phyloP scores from a whole-genome alignment of 2,113 vertebrate genomes.

The Bungarus multicinctus region DNA sequence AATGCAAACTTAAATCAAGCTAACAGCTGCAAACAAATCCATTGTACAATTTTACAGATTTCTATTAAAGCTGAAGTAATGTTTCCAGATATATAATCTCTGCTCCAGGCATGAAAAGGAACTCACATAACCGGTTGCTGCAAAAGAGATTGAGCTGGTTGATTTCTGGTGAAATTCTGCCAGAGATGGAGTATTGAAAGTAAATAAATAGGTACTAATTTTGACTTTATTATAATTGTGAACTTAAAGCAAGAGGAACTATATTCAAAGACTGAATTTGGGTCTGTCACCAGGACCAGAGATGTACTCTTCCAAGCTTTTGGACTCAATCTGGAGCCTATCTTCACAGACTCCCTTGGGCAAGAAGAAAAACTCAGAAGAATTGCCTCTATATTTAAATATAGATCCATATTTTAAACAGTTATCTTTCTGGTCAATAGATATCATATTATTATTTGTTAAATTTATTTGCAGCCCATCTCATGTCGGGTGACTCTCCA shows the following conservation, averaged over 20 bases:
- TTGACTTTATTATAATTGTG: conserved; percentile 28
- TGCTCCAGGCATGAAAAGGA: conserved; percentile 48
- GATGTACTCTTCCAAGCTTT: neutral
- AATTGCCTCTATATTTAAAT: neutral
- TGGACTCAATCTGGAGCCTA: neutral
- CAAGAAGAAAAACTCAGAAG: neutral
- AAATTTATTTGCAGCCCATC: neutral
- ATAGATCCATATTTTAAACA: neutral
- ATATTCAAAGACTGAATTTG: neutral
- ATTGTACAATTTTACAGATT: conserved; percentile 40
- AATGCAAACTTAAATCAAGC: conserved; percentile 34
- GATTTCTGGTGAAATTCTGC: conserved; percentile 31
- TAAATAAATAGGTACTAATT: conserved; percentile 27
- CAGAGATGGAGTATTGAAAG: conserved; percentile 35
- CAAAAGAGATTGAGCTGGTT: conserved; percentile 36
- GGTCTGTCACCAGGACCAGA: neutral
- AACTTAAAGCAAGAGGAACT: conserved; percentile 1
- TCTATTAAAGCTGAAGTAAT: conserved; percentile 8
- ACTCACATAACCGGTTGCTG: conserved; percentile 38
- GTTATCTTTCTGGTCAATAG: neutral
- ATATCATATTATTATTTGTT: neutral
- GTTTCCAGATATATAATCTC: conserved; percentile 38
- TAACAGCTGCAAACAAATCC: conserved; percentile 49
- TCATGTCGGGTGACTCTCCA: fast-evolving
- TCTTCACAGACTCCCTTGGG: neutral